Evolutionary conservation across 2,797 vertebrate species (phyloP).

Genomic region (Sus cebifrons): DNA sequence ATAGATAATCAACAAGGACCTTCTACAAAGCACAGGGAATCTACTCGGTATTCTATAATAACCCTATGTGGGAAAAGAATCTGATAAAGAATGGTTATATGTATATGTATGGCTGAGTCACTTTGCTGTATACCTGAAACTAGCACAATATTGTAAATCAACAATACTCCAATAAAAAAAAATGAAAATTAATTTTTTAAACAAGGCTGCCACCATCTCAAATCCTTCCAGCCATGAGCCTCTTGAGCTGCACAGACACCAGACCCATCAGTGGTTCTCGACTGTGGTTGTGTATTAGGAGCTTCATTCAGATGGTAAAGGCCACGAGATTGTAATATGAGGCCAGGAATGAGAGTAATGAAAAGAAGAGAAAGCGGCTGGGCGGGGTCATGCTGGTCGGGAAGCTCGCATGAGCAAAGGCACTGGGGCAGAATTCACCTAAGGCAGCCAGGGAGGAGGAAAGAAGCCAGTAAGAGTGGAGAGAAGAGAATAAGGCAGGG

Average conservation of each 20-base stretch:
- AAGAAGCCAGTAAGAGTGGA: not conserved
- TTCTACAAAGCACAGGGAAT: too few relatives aligned
- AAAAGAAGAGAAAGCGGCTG: too few relatives aligned
- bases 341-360: not conserved
- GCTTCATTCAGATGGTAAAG: not conserved
- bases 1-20: too few relatives aligned
- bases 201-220: not conserved
- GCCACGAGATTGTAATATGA: not conserved
- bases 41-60: too few relatives aligned
- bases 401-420: too few relatives aligned
- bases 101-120: too few relatives aligned
- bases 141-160: too few relatives aligned
- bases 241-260: not conserved
- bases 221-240: not conserved
- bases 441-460: not conserved
- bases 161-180: too few relatives aligned
- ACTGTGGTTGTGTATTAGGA: not conserved
- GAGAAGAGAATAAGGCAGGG: not conserved
- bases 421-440: not conserved
- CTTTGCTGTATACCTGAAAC: too few relatives aligned
- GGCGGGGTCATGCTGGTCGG: fast-evolving
- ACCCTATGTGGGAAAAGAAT: too few relatives aligned
- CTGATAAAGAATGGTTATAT: too few relatives aligned
- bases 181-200: too few relatives aligned
- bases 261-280: not conserved